These are phyloP conservation scores for Capitella teleta DNA, from an alignment of 1,140 invertebrate genomes.

Conservation along the genomic window DNA sequence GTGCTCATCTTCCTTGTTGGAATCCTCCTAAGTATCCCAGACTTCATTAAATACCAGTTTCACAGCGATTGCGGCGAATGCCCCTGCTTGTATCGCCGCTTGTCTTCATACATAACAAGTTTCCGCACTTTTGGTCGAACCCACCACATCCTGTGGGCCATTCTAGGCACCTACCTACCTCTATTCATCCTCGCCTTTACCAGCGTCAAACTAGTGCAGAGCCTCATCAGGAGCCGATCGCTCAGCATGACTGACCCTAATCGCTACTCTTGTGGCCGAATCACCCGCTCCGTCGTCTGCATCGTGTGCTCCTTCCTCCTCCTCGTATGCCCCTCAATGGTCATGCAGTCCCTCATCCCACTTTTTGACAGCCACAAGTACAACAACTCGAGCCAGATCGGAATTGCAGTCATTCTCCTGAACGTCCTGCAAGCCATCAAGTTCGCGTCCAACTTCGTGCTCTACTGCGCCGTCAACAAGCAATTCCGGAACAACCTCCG, in stretches of 20 bases:
- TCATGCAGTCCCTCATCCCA: neutral
- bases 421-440: conserved; percentile 37
- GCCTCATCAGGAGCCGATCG: neutral
- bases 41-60: neutral
- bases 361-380: neutral
- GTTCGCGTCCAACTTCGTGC: conserved; percentile 34
- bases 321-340: conserved; percentile 1
- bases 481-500: conserved; percentile 26
- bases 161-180: neutral
- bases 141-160: neutral
- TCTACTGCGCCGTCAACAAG: conserved; percentile 38
- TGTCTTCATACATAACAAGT: neutral
- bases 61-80: neutral
- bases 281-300: conserved; percentile 1
- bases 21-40: neutral
- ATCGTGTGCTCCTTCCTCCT: conserved; percentile 1
- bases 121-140: neutral
- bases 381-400: neutral
- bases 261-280: neutral
- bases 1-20: neutral
- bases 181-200: conserved; percentile 3
- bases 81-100: neutral
- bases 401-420: conserved; percentile 9
- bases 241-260: neutral
- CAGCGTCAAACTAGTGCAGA: conserved; percentile 2